Conservation (phyloP, 2,888 invertebrate genomes). For the Rotaria socialis region DNA sequence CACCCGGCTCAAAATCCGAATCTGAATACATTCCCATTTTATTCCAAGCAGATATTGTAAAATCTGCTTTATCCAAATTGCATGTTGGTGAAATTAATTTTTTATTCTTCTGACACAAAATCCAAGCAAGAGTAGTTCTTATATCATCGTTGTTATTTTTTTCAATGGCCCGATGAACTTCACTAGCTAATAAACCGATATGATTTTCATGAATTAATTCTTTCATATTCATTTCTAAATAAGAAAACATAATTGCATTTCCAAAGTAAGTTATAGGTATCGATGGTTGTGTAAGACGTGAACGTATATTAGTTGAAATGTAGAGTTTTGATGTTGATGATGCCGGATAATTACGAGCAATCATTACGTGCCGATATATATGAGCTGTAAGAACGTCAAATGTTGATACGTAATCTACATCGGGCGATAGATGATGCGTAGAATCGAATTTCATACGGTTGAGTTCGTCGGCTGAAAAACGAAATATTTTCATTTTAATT, state of each 20-base stretch:
- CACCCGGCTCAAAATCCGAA: not conserved
- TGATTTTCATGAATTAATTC: not conserved
- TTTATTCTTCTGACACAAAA: not conserved
- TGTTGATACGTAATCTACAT: not conserved
- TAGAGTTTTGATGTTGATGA: not conserved
- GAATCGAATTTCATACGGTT: not conserved
- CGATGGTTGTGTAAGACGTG: not conserved
- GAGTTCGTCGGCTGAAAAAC: not conserved
- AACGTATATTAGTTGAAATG: not conserved
- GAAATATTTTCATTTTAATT: not conserved
- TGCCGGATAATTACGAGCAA: not conserved
- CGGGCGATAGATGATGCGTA: not conserved
- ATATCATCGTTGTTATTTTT: not conserved
- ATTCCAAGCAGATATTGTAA: slow-evolving; percentile 11
- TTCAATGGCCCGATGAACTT: not conserved
- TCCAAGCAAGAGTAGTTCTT: not conserved
- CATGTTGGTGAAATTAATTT: not conserved
- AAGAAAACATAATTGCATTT: slow-evolving; percentile 5
- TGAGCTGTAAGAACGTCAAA: not conserved
- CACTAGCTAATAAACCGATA: not conserved
- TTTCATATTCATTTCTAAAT: not conserved
- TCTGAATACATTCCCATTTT: slow-evolving; percentile 1
- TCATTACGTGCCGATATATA: not conserved
- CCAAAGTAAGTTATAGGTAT: not conserved
- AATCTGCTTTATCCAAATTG: not conserved